Percentiles rank a stretch among this genome's conserved stretches.
Conservation (phyloP, 2,888 invertebrate species). For the Campoplex capitator region DNA sequence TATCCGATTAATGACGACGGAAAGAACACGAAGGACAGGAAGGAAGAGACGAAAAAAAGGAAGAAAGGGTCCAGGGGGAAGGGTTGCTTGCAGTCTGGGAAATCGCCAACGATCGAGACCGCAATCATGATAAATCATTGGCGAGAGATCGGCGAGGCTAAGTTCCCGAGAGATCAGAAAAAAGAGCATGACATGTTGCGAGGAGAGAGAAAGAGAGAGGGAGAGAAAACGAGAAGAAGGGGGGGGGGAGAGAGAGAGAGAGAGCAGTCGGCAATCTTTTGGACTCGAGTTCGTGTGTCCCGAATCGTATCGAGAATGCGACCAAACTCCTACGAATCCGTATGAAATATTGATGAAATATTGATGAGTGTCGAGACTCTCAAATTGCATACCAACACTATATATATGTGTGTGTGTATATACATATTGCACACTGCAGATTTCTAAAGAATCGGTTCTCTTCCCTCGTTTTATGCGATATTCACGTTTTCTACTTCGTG, state of each 20-base stretch:
- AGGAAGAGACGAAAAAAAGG: not conserved
- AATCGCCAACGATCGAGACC: conserved; percentile 40
- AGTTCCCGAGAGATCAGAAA: conserved; percentile 39
- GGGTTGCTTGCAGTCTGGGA: conserved; percentile 12
- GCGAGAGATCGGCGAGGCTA: conserved; percentile 46
- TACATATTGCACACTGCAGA: not conserved
- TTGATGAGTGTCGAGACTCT: conserved; percentile 40
- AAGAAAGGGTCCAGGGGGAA: not conserved
- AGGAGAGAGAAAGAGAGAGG: not conserved
- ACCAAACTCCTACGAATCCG: conserved; percentile 44
- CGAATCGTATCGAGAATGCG: conserved; percentile 32
- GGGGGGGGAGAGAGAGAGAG: not conserved
- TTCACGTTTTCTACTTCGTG: conserved; percentile 34
- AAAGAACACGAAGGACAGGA: not conserved
- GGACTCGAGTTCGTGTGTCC: not conserved
- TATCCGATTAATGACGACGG: not conserved
- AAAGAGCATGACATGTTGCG: not conserved
- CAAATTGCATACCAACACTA: conserved; percentile 8
- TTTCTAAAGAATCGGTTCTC: not conserved
- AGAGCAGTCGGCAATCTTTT: conserved; percentile 32
- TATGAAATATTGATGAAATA: conserved; percentile 67
- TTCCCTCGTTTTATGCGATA: not conserved
- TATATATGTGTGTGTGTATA: not conserved
- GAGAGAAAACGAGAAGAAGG: not conserved
- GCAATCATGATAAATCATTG: conserved; percentile 61